phyloP scores from a whole-genome alignment of 2,888 invertebrate species.

The Rutpela maculata region DNA sequence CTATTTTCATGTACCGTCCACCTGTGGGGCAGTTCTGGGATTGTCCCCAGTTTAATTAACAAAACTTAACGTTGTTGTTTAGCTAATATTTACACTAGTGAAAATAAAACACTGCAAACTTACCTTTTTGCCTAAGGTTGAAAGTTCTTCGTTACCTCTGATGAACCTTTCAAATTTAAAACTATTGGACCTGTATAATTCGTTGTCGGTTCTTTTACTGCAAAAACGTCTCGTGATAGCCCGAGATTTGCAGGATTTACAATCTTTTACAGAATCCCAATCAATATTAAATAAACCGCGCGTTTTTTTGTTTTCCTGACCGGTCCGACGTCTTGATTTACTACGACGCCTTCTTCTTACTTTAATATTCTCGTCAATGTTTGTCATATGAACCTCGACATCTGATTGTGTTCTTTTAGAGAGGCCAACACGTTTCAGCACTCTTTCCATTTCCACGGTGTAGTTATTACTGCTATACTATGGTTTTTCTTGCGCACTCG shows the following conservation, averaged over 20 bases:
- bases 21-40: constrained; percentile 15
- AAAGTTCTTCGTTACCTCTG: constrained; percentile 79
- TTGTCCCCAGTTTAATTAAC: background rate
- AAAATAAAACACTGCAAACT: constrained; percentile 50
- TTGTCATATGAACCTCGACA: constrained; percentile 60
- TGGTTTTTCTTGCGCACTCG: constrained; percentile 60
- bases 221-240: constrained; percentile 84
- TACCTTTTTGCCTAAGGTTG: constrained; percentile 82
- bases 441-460: constrained; percentile 72
- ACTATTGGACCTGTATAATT: constrained; percentile 90
- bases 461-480: constrained; percentile 65
- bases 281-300: constrained; percentile 74
- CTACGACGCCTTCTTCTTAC: constrained; percentile 66
- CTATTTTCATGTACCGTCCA: constrained; percentile 13
- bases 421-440: constrained; percentile 73
- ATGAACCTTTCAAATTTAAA: constrained; percentile 92
- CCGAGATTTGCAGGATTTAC: constrained; percentile 76
- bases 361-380: constrained; percentile 61
- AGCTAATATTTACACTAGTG: background rate
- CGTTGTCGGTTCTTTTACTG: constrained; percentile 86
- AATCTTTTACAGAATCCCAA: constrained; percentile 77
- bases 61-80: background rate
- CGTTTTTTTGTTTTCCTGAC: constrained; percentile 67
- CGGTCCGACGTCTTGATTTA: constrained; percentile 68
- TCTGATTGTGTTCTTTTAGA: constrained; percentile 70